Conservation (phyloP, 1,140 invertebrate genomes). For the Aphidius ervi region DNA sequence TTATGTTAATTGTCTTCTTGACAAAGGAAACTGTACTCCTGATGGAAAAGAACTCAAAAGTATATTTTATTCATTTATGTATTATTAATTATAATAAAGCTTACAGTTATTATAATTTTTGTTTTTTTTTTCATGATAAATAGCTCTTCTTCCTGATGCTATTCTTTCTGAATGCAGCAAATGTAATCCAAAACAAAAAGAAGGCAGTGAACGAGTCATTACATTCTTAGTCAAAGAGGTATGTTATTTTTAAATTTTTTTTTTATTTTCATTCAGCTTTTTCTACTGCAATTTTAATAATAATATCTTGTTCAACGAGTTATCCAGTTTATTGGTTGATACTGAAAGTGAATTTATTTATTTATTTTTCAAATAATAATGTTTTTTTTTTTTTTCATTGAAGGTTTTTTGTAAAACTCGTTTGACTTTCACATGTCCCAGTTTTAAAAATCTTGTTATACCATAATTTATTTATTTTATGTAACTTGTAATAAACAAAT, state of each 20-base stretch:
- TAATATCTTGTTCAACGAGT: background rate
- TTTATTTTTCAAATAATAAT: background rate
- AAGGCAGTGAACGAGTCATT: constrained; percentile 55
- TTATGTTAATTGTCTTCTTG: constrained; percentile 64
- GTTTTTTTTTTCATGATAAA: constrained; percentile 24
- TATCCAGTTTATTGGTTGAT: background rate
- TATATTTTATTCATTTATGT: constrained; percentile 57
- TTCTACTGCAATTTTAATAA: background rate
- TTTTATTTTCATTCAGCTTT: background rate
- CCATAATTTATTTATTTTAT: background rate
- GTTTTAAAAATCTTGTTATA: background rate
- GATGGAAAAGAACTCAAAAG: constrained; percentile 53
- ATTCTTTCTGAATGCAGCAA: constrained; percentile 58
- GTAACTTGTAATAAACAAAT: background rate
- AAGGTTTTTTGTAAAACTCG: constrained; percentile 2
- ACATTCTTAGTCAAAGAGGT: constrained; percentile 47
- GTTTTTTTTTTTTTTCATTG: background rate
- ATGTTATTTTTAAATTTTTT: constrained; percentile 17
- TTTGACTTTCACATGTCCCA: constrained; percentile 10
- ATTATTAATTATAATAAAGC: constrained; percentile 60
- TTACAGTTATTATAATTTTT: constrained; percentile 61
- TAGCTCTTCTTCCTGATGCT: constrained; percentile 58
- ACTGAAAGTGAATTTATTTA: background rate
- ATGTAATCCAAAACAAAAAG: constrained; percentile 59
- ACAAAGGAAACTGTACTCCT: constrained; percentile 62